Percentiles rank a stretch among this genome's conserved stretches.
Evolutionary conservation across 2,113 vertebrate genomes (phyloP).

Genomic region (Sprattus sprattus): DNA sequence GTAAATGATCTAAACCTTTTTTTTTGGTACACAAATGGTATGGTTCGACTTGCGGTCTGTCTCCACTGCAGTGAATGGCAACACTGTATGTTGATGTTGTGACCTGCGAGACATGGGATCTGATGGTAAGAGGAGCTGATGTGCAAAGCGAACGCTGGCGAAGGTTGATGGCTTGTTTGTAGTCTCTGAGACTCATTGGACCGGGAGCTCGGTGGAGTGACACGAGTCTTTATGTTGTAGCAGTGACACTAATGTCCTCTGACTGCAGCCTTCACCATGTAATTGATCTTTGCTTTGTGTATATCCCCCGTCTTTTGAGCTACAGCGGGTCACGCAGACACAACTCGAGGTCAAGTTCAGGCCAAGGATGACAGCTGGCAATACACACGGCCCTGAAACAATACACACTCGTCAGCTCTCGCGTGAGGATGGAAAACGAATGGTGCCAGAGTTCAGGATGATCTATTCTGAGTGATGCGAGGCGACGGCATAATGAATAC

Average conservation of each 20-base stretch:
- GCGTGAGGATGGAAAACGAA: conserved; percentile 67
- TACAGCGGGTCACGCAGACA: conserved; percentile 13
- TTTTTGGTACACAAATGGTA: conserved; percentile 40
- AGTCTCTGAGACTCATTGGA: neutral
- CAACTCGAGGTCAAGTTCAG: conserved; percentile 44
- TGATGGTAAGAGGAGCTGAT: conserved; percentile 2
- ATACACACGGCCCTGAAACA: conserved; percentile 59
- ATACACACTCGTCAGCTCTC: conserved; percentile 60
- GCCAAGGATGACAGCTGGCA: conserved; percentile 61
- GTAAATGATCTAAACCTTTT: conserved; percentile 69
- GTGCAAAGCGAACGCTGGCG: neutral
- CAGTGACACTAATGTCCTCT: conserved; percentile 39
- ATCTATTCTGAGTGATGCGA: conserved; percentile 51
- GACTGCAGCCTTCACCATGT: conserved; percentile 29
- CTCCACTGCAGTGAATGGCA: conserved; percentile 62
- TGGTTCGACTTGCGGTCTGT: conserved; percentile 59
- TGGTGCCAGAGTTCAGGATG: conserved; percentile 48
- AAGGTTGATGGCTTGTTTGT: conserved; percentile 2
- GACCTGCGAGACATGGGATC: conserved; percentile 31
- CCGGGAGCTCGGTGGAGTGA: neutral
- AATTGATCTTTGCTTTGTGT: conserved; percentile 23
- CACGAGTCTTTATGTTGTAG: neutral
- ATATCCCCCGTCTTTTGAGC: neutral
- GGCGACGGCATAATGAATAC: conserved; percentile 60
- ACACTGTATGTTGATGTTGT: conserved; percentile 51